Percentiles rank a stretch among this genome's conserved stretches.
These are phyloP conservation scores for Hippocampus kuda DNA, from an alignment of 2,797 vertebrate species.

Conservation along the genomic window DNA sequence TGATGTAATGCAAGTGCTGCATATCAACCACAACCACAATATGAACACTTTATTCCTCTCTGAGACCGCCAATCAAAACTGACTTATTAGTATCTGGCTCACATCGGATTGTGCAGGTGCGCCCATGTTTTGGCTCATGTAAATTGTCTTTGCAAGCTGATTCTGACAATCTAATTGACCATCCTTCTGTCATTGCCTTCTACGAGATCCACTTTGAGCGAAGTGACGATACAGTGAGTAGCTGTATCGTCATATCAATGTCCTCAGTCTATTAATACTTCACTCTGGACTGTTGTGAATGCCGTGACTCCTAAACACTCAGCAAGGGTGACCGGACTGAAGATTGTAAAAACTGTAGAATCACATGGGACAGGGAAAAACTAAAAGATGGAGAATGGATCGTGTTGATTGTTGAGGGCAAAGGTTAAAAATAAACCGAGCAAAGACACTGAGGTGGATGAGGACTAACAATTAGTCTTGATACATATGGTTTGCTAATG, in stretches of 20 bases:
- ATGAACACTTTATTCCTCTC: not conserved
- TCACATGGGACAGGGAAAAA: not conserved
- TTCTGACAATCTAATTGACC: not conserved
- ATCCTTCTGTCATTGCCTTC: not conserved
- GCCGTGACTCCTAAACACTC: not conserved
- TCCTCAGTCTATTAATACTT: conserved; percentile 2
- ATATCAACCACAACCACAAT: not conserved
- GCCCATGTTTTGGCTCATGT: not conserved
- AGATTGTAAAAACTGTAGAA: not conserved
- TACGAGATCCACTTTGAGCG: not conserved
- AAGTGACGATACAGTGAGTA: not conserved
- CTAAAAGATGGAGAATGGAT: not conserved
- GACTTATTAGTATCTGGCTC: not conserved
- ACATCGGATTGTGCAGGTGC: not conserved
- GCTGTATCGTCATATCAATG: not conserved
- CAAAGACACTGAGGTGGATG: conserved; percentile 8
- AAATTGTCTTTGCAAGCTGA: not conserved
- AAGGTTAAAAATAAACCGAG: conserved; percentile 13
- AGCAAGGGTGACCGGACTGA: not conserved
- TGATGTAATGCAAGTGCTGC: not conserved
- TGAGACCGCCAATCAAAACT: not conserved
- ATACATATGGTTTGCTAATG: not conserved
- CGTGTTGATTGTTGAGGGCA: not conserved
- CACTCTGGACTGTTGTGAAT: not conserved
- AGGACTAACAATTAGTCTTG: conserved; percentile 14